Percentiles rank a stretch among this genome's conserved stretches.
These are phyloP conservation scores for Drosophila dives DNA, from an alignment of 2,888 invertebrate species.

Conservation along the genomic window DNA sequence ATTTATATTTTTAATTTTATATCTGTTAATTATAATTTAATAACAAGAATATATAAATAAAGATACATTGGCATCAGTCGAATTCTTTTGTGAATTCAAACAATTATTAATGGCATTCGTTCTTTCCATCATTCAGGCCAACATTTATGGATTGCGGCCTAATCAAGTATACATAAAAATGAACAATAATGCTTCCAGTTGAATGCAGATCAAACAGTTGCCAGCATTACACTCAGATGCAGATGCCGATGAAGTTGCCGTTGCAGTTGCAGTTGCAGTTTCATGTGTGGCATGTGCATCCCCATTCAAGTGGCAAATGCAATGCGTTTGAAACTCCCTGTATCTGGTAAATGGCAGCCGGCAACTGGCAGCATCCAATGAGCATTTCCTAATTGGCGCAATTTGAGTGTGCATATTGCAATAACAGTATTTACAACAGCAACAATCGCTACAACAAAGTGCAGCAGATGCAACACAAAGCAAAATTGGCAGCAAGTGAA, in stretches of 20 bases:
- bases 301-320: slow-evolving; percentile 58
- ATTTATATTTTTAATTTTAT: neutral
- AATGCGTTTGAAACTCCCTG: slow-evolving; percentile 20
- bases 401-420: slow-evolving; percentile 78
- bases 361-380: slow-evolving; percentile 65
- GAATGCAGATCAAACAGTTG: slow-evolving; percentile 51
- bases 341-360: slow-evolving; percentile 25
- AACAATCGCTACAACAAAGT: slow-evolving; percentile 15
- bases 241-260: neutral
- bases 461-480: slow-evolving; percentile 51
- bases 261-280: slow-evolving; percentile 9
- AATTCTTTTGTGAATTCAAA: slow-evolving; percentile 9
- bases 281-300: slow-evolving; percentile 36
- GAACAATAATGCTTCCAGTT: slow-evolving; percentile 58
- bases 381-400: slow-evolving; percentile 72
- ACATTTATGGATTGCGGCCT: slow-evolving; percentile 46
- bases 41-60: neutral
- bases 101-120: slow-evolving; percentile 20
- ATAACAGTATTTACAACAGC: slow-evolving; percentile 48
- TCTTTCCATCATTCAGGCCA: neutral
- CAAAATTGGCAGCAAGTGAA: slow-evolving; percentile 53
- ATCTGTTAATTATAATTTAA: neutral
- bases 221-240: slow-evolving; percentile 14
- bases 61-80: neutral
- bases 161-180: slow-evolving; percentile 76